Conservation (phyloP, 1,140 invertebrate species). For the Bombus terrestris region DNA sequence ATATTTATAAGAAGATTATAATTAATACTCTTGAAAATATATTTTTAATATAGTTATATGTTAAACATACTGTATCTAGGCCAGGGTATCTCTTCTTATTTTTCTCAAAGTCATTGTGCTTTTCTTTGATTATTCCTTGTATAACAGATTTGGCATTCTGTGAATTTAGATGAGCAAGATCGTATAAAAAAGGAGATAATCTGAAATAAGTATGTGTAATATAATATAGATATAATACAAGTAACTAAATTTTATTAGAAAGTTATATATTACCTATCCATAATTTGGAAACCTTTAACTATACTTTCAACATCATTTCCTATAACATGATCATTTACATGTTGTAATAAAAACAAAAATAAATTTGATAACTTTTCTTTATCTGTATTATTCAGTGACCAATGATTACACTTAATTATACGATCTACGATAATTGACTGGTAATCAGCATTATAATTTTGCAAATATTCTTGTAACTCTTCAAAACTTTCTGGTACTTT, state of each 20-base stretch:
- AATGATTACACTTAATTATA: constrained; percentile 93
- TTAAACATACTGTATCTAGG: constrained; percentile 85
- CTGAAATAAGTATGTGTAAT: constrained; percentile 71
- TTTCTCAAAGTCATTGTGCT: constrained; percentile 87
- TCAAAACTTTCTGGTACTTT: constrained; percentile 87
- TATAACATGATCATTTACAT: constrained; percentile 85
- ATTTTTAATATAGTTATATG: not conserved
- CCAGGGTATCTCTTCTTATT: constrained; percentile 86
- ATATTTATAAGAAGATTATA: constrained; percentile 29
- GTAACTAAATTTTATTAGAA: constrained; percentile 32
- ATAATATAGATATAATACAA: not conserved
- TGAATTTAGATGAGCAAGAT: constrained; percentile 88
- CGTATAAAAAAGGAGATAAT: constrained; percentile 88
- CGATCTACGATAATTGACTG: constrained; percentile 89
- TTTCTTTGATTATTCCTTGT: constrained; percentile 88
- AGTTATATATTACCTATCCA: constrained; percentile 77
- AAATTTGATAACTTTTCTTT: constrained; percentile 89
- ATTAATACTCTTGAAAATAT: constrained; percentile 4
- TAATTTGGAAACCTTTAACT: constrained; percentile 84
- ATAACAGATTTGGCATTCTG: constrained; percentile 86
- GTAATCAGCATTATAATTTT: constrained; percentile 84
- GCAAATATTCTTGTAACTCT: constrained; percentile 86
- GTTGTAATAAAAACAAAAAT: constrained; percentile 89
- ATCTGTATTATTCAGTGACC: constrained; percentile 89
- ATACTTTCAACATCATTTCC: constrained; percentile 82